Evolutionary conservation across 2,797 vertebrate species (phyloP), one percentile per base, ranked within the genome.

Genomic region (Sebastes vulpes): DNA sequence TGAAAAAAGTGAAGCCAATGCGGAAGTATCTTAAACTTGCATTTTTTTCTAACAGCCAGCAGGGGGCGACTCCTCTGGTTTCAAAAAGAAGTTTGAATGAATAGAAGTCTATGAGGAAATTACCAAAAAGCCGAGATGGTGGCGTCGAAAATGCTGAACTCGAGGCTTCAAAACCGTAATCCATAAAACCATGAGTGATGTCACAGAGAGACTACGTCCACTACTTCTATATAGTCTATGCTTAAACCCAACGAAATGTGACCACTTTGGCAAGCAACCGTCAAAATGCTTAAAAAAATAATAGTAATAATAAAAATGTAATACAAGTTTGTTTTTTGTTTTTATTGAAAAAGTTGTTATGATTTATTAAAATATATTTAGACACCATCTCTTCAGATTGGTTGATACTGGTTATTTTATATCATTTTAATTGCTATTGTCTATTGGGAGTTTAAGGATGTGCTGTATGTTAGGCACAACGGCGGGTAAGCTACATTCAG

Each of bases 71-170:
- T 46, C 38, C 14, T 16, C 38, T 46, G 14, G 38, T 46, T 46
- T 46, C 0, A 46, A 18, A 18, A 18, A 46, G 0, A 46, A 46
- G 38, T 46, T 3, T 16, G 6, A 46, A 3, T 46, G 3, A 7
- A 46, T 46, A 46, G 35, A 42, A 42, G 0, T 42, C 38, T 42
- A 42, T 42, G 14, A 16, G 38, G 0, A 46, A 46, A 42, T 42
- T 14, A 1, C 12, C 12, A 42, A 42, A 42, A 6, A 42, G 14
- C 38, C 38, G 3, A 42, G 38, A 18, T 42, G 14, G 38, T 42
- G 0, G 5, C 38, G 3, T 18, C 38, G 5, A 42, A 42, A 42
- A 46, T 46, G 42, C 16, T 46, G 42, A 46, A 46, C 42, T 7
- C 1, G 16, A 7, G 14, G 42, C 42, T 46, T 46, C 42, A 18